A percentile compares a stretch with the other conserved stretches of the same genome.
These are phyloP conservation scores for Euplagia quadripunctaria DNA, from an alignment of 2,888 invertebrate species.

Conservation along the genomic window DNA sequence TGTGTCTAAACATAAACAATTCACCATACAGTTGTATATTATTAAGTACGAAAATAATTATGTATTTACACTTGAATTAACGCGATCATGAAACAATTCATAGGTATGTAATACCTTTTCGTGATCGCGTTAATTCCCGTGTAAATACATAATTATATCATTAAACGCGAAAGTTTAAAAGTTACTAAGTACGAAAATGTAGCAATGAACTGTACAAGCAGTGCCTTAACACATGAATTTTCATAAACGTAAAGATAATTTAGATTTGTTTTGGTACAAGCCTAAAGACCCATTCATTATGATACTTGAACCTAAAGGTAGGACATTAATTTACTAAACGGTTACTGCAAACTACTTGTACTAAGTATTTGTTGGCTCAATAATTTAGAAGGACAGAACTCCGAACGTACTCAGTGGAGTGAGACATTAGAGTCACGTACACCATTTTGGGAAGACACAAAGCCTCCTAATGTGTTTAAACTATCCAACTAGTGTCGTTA, in stretches of 20 bases:
- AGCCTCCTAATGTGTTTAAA: constrained; percentile 77
- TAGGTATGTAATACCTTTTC: no score
- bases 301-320: constrained; percentile 14
- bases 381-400: constrained; percentile 43
- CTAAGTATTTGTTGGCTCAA: constrained; percentile 39
- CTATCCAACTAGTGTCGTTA: constrained; percentile 78
- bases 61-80: no score
- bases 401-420: constrained; percentile 55
- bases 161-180: no score
- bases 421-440: constrained; percentile 77
- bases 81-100: no score
- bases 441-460: constrained; percentile 75
- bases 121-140: no score
- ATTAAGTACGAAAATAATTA: not conserved
- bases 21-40: not conserved
- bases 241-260: not conserved
- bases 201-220: not conserved
- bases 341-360: constrained; percentile 38
- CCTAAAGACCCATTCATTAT: constrained; percentile 2
- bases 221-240: not conserved
- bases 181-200: not conserved
- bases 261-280: not conserved
- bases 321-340: constrained; percentile 21
- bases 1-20: not conserved
- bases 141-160: no score